Conservation (phyloP, 2,888 invertebrate species). For the Meiosimyza decipiens region DNA sequence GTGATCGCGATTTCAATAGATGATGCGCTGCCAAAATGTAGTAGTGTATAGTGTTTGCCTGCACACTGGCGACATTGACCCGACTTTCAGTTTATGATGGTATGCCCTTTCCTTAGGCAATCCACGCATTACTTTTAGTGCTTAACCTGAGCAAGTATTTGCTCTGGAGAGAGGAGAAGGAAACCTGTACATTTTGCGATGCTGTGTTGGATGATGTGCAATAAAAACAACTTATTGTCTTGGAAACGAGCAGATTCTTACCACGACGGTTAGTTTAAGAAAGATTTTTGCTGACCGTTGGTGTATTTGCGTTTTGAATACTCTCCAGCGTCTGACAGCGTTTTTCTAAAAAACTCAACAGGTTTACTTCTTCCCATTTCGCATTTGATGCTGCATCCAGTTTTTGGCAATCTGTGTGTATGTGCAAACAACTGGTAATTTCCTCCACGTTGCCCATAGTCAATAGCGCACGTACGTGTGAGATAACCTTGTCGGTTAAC, state of each 20-base stretch:
- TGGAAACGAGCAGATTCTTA: slow-evolving; percentile 20
- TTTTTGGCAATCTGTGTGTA: slow-evolving; percentile 30
- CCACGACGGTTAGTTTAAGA: not conserved
- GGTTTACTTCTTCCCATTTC: slow-evolving; percentile 36
- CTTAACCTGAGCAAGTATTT: slow-evolving; percentile 35
- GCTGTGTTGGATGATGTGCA: slow-evolving; percentile 14
- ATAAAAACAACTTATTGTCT: slow-evolving; percentile 5
- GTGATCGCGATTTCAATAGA: not conserved
- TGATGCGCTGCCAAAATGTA: slow-evolving; percentile 1
- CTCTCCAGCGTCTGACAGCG: slow-evolving; percentile 27
- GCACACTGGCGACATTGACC: slow-evolving; percentile 31
- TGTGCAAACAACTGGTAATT: slow-evolving; percentile 36
- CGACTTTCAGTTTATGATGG: slow-evolving; percentile 25
- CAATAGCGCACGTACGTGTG: slow-evolving; percentile 38
- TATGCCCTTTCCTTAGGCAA: slow-evolving; percentile 35
- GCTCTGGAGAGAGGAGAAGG: slow-evolving; percentile 9
- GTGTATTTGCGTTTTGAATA: slow-evolving; percentile 1
- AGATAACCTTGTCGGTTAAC: slow-evolving; percentile 31
- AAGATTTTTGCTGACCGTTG: not conserved
- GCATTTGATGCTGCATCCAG: slow-evolving; percentile 31
- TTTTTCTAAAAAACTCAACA: slow-evolving; percentile 28
- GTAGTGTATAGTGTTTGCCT: no score
- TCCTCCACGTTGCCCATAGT: slow-evolving; percentile 37
- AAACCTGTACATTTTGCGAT: slow-evolving; percentile 26
- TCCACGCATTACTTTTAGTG: slow-evolving; percentile 31